Evolutionary conservation across 1,140 invertebrate species (phyloP), one percentile per base, ranked within the genome.

Genomic region (Pemphigus obesinymphae): DNA sequence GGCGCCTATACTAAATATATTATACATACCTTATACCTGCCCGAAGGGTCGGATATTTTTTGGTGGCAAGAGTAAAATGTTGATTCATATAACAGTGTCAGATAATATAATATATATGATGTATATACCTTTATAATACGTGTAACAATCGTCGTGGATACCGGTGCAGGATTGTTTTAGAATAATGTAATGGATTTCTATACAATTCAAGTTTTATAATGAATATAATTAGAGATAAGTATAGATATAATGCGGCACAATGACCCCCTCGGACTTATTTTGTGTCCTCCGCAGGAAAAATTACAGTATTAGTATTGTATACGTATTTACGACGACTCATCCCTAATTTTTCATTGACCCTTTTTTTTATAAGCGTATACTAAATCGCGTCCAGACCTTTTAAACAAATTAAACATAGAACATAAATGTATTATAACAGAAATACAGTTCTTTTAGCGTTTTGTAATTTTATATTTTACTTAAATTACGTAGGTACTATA

Each of bases 221-320:
- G 68, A 72, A 72, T 48, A 72, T 10, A 31, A 48, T 70, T 45
- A 70, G 34, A 45, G 40, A 48, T 72, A 72, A 45, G 29, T 72
- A 72, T 15, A 17, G 17, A 72, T 29, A 72, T 43, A 68, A 70
- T 45, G 23, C n/a, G n/a, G n/a, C n/a, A n/a, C n/a, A 37, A 70
- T 45, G 66, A 70, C 66, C 66, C 66, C 66, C 37, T 45, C 5
- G 2, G 66, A 43, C 45, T 11, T 70, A 43, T 70, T 70, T 70
- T 7, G 1, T n/a, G n/a, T n/a, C n/a, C n/a, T n/a, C n/a, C n/a
- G n/a, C n/a, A n/a, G n/a, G n/a, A n/a, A n/a, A n/a, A n/a, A n/a
- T n/a, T n/a, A n/a, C n/a, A n/a, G n/a, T n/a, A n/a, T n/a, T n/a
- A n/a, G n/a, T n/a, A 66, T 66, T 66, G 2, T 37, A 66, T 37